Conservation (phyloP, 1,140 invertebrate genomes). For the Neomicropteryx cornuta region DNA sequence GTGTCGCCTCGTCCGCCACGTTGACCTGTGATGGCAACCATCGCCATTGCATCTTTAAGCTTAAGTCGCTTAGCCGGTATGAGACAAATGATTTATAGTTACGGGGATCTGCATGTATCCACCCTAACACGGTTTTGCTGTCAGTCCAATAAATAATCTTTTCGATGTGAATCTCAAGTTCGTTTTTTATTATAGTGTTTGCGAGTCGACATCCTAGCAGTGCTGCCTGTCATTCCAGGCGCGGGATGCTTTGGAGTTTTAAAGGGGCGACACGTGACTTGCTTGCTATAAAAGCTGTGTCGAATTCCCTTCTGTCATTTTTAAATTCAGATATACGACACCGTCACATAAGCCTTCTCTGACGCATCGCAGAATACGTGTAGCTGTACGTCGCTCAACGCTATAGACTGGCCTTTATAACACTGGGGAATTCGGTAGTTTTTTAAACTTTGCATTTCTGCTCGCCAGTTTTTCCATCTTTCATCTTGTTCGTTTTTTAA, state of each 20-base stretch:
- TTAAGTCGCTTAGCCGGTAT: conserved; percentile 18
- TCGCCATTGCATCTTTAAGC: conserved; percentile 8
- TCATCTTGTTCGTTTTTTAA: conserved; percentile 4
- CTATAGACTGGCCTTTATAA: background rate
- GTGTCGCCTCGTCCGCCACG: conserved; percentile 13
- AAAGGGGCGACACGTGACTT: conserved; percentile 22
- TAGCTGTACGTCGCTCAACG: conserved; percentile 7
- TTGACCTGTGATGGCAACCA: conserved; percentile 13
- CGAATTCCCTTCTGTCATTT: background rate
- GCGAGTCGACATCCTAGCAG: conserved; percentile 18
- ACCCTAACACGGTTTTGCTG: conserved; percentile 17
- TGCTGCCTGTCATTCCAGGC: conserved; percentile 23
- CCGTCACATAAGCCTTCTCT: conserved; percentile 11
- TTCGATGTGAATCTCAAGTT: conserved; percentile 4
- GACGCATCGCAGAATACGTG: conserved; percentile 18
- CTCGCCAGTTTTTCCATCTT: conserved; percentile 8
- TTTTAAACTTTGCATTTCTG: background rate
- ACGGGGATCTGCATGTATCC: conserved; percentile 15
- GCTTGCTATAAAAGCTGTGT: conserved; percentile 6
- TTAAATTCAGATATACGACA: conserved; percentile 9
- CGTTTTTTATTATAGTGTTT: conserved; percentile 12
- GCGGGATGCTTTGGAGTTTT: conserved; percentile 17
- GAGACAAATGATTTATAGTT: conserved; percentile 22
- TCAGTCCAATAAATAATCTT: conserved; percentile 18
- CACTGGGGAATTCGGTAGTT: conserved; percentile 6